phyloP scores from a whole-genome alignment of 2,888 invertebrate species.

The Caenorhabditis macrosperma region DNA sequence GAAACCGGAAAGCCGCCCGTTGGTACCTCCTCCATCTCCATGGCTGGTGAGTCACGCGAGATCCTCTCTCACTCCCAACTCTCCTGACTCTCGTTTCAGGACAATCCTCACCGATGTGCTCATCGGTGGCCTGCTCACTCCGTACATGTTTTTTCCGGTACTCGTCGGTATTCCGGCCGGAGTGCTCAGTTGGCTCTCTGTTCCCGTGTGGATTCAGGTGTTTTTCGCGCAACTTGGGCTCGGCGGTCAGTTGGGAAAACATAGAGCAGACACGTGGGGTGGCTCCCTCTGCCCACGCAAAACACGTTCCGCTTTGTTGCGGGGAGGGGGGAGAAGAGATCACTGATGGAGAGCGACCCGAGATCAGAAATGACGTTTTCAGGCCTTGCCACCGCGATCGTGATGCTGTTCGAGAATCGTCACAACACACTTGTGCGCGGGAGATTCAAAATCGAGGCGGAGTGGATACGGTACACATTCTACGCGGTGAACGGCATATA shows the following conservation, averaged over 20 bases:
- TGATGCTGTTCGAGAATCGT: constrained; percentile 55
- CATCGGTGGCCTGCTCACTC: constrained; percentile 44
- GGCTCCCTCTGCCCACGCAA: neutral
- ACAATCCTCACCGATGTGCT: constrained; percentile 44
- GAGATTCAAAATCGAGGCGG: constrained; percentile 45
- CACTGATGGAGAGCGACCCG: too few species aligned
- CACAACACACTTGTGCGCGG: constrained; percentile 55
- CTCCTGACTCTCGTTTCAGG: constrained; percentile 21
- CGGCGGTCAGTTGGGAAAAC: constrained; percentile 41
- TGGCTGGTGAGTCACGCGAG: constrained; percentile 20
- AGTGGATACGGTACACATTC: constrained; percentile 47
- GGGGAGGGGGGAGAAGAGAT: neutral
- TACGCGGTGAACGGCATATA: constrained; percentile 46
- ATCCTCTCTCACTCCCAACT: neutral
- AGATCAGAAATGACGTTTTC: too few species aligned
- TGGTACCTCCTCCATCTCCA: constrained; percentile 54
- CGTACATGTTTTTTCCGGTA: constrained; percentile 54
- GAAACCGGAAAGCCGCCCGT: constrained; percentile 29
- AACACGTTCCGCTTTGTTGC: constrained; percentile 18
- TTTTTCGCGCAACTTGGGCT: constrained; percentile 52
- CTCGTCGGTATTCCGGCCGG: constrained; percentile 50
- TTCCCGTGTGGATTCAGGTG: constrained; percentile 49
- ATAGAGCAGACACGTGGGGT: constrained; percentile 10
- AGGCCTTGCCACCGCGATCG: constrained; percentile 49
- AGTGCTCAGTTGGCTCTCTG: constrained; percentile 34